Conservation (phyloP, 2,888 invertebrate genomes). For the Adineta ricciae region DNA sequence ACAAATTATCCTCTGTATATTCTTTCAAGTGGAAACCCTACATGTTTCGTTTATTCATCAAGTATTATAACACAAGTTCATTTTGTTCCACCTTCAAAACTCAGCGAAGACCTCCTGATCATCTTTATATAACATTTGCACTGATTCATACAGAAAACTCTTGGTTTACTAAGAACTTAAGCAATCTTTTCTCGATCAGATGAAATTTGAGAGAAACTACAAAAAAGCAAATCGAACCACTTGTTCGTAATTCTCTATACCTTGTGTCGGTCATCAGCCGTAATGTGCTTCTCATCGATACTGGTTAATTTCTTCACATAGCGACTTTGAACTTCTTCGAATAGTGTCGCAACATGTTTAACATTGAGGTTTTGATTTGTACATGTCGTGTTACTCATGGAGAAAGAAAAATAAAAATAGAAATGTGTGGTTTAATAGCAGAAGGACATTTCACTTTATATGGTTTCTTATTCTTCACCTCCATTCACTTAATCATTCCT, state of each 20-base stretch:
- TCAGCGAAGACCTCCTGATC: too few relatives aligned
- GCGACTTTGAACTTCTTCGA: slow-evolving; percentile 18
- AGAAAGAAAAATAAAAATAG: not conserved
- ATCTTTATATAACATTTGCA: too few relatives aligned
- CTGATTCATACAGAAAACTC: too few relatives aligned
- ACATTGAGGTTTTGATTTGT: not conserved
- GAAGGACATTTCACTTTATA: not conserved
- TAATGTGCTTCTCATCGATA: not conserved
- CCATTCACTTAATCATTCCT: not conserved
- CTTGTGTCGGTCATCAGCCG: not conserved
- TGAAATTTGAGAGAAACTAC: not conserved
- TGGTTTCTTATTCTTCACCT: not conserved
- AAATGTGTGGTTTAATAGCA: not conserved
- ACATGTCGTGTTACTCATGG: not conserved
- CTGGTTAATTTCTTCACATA: slow-evolving; percentile 5
- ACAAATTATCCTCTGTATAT: not conserved
- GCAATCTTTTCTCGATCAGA: not conserved
- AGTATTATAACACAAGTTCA: not conserved
- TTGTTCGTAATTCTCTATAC: not conserved
- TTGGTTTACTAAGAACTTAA: too few relatives aligned
- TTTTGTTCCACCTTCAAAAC: too few relatives aligned
- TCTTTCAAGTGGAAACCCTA: not conserved
- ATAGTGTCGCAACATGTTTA: not conserved
- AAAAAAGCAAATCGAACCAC: too few relatives aligned
- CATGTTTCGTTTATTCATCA: not conserved